Conservation (phyloP, 1,140 invertebrate genomes). For the Liolophura sinensis region DNA sequence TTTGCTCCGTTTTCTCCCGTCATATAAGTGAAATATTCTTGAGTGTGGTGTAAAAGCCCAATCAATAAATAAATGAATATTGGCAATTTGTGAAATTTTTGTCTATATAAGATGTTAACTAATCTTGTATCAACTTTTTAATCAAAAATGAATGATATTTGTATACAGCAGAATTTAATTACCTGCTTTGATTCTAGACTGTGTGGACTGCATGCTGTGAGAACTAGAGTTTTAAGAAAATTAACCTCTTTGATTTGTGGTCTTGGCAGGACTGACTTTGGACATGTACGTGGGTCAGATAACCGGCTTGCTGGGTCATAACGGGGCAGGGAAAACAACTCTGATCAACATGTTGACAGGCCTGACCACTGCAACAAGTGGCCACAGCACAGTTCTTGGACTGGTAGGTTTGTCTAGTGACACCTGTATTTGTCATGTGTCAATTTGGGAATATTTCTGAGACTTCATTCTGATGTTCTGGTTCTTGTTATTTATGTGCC, state of each 20-base stretch:
- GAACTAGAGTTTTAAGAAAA: no score
- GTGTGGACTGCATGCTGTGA: no score
- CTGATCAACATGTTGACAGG: constrained; percentile 60
- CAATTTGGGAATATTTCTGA: background rate
- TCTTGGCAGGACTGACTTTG: constrained; percentile 55
- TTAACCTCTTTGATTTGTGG: background rate
- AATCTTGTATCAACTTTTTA: no score
- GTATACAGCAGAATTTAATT: no score
- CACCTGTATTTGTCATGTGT: background rate
- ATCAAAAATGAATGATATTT: no score
- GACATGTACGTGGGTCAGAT: constrained; percentile 79
- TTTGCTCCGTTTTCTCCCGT: no score
- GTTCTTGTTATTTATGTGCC: background rate
- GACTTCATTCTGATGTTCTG: background rate
- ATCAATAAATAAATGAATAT: no score
- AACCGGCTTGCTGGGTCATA: constrained; percentile 85
- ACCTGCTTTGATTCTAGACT: no score
- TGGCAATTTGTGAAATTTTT: no score
- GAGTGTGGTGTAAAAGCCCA: no score
- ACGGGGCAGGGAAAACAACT: constrained; percentile 71
- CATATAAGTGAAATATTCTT: no score
- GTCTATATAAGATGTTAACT: no score
- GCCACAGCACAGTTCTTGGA: constrained; percentile 51
- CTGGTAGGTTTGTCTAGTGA: constrained; percentile 30
- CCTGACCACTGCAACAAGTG: constrained; percentile 50